Evolutionary conservation across 2,797 vertebrate species (phyloP).

Genomic region (Megaceryle alcyon): DNA sequence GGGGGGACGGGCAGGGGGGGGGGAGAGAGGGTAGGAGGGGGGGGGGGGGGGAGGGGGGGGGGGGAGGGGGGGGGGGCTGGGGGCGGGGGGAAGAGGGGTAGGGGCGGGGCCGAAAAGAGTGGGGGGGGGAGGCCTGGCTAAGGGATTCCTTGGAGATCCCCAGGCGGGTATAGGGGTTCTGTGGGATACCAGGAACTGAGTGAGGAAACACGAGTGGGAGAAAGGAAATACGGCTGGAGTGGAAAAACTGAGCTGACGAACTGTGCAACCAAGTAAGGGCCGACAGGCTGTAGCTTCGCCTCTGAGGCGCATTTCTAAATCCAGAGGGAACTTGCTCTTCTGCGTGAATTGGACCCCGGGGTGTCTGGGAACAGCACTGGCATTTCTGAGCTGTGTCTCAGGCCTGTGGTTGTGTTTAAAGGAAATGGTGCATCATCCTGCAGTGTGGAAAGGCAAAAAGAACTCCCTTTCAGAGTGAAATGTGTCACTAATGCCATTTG

Average conservation of each 20-base stretch:
- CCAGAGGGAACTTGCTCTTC: not conserved
- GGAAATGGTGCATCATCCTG: conserved; percentile 53
- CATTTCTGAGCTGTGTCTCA: not conserved
- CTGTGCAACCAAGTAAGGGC: not conserved
- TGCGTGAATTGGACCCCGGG: not conserved
- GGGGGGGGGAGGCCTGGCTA: not conserved
- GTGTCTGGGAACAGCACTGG: not conserved
- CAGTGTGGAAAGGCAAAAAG: not conserved
- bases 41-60: no score
- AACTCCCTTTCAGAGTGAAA: not conserved
- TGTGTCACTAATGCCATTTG: not conserved
- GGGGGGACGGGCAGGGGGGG: no score
- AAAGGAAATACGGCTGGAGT: not conserved
- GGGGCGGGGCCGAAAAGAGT: not conserved
- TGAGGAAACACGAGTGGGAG: not conserved
- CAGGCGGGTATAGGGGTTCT: accelerated
- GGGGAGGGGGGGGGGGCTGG: no score
- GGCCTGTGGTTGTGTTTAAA: not conserved
- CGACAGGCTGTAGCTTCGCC: not conserved
- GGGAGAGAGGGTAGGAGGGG: no score
- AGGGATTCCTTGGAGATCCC: not conserved
- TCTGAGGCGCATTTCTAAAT: accelerated
- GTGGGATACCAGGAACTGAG: not conserved
- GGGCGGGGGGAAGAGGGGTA: no score
- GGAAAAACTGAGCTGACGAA: not conserved